Evolutionary conservation across 2,888 invertebrate species (phyloP).

Genomic region (Lysandra coridon): DNA sequence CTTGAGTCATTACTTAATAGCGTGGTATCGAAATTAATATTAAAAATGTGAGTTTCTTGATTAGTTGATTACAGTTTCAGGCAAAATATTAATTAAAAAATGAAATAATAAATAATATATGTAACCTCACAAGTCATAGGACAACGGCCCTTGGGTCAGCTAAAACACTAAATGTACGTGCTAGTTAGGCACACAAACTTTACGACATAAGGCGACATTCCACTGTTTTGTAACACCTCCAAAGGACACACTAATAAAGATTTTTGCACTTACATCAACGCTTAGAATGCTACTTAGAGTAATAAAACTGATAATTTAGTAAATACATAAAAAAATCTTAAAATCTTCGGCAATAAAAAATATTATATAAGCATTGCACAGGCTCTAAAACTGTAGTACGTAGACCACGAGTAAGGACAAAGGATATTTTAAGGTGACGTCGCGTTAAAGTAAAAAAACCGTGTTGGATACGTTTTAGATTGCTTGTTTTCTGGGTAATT

Average conservation of each 20-base stretch:
- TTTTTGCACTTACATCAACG: slow-evolving; percentile 13
- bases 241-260: slow-evolving; percentile 3
- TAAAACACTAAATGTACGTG: neutral
- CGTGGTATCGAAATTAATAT: neutral
- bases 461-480: too few species aligned
- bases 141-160: neutral
- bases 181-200: neutral
- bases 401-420: too few species aligned
- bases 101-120: too few species aligned
- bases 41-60: too few species aligned
- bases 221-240: neutral
- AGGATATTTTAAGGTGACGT: too few species aligned
- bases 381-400: neutral
- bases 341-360: neutral
- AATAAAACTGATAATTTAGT: neutral
- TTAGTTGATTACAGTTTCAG: too few species aligned
- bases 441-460: too few species aligned
- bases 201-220: neutral
- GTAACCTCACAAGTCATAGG: neutral
- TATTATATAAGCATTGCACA: neutral
- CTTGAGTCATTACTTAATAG: neutral
- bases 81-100: too few species aligned
- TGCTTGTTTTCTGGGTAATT: too few species aligned
- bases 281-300: neutral
- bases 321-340: neutral